A percentile compares a stretch with the other conserved stretches of the same genome.
Conservation (phyloP, 1,140 invertebrate species). For the Aphelinus certus region DNA sequence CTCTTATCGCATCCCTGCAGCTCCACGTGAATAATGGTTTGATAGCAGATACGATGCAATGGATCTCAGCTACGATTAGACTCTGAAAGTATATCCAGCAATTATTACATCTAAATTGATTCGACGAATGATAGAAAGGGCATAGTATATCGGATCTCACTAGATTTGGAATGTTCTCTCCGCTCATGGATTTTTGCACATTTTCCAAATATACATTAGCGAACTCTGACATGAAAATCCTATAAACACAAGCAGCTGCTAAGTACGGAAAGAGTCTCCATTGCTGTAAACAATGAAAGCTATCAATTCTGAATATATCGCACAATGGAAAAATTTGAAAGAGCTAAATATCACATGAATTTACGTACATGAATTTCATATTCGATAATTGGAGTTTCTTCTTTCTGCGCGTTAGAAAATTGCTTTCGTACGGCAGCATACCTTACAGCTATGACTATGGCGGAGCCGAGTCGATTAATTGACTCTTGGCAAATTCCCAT, state of each 20-base stretch:
- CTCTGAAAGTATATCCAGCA: constrained; percentile 53
- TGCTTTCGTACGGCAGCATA: constrained; percentile 85
- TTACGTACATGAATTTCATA: constrained; percentile 79
- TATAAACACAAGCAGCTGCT: constrained; percentile 76
- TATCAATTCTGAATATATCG: constrained; percentile 16
- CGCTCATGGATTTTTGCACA: constrained; percentile 58
- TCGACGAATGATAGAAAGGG: too few species aligned
- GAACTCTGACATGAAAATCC: constrained; percentile 70
- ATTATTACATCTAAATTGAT: too few species aligned
- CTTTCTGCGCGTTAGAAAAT: constrained; percentile 68
- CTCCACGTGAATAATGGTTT: constrained; percentile 83
- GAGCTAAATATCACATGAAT: too few species aligned
- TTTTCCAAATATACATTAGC: constrained; percentile 57
- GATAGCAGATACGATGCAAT: constrained; percentile 80
- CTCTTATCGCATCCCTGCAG: constrained; percentile 82
- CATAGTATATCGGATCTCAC: constrained; percentile 41
- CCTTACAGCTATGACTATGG: constrained; percentile 80
- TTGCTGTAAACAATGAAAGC: constrained; percentile 69
- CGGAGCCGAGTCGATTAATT: constrained; percentile 73
- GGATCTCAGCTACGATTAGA: constrained; percentile 73
- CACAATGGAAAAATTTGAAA: constrained; percentile 22
- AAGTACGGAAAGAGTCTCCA: constrained; percentile 84
- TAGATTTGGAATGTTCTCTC: constrained; percentile 55
- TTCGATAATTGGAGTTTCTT: constrained; percentile 82
- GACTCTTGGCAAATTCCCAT: constrained; percentile 80